Percentiles rank a stretch among this genome's conserved stretches.
Conservation (phyloP, 35 echinoderm and acorn worm species). For the Lytechinus pictus region DNA sequence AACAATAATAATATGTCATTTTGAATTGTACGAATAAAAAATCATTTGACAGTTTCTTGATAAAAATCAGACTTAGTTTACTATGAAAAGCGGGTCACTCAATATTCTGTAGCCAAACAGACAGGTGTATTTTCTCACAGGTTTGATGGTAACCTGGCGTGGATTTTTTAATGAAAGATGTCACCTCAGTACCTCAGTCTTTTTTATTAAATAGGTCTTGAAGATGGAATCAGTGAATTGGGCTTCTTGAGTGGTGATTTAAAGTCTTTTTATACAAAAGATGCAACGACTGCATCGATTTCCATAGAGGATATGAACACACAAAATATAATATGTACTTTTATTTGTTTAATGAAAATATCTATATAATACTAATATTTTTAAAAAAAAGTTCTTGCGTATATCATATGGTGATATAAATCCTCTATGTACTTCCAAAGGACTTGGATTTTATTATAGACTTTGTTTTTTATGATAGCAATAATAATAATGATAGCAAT, state of each 20-base stretch:
- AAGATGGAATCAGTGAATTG: neutral
- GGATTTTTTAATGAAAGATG: neutral
- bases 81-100: neutral
- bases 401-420: too few species aligned
- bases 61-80: neutral
- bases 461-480: too few species aligned
- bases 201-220: neutral
- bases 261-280: neutral
- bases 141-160: neutral
- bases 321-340: too few species aligned
- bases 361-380: too few species aligned
- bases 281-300: neutral
- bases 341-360: too few species aligned
- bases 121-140: neutral
- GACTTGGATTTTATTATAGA: too few species aligned
- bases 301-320: neutral
- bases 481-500: too few species aligned
- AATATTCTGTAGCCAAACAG: neutral
- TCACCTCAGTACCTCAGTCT: constrained; percentile 1
- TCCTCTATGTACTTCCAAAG: too few species aligned
- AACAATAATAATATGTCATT: neutral
- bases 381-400: too few species aligned
- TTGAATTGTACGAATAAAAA: neutral
- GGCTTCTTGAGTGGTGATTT: neutral
- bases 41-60: neutral